Evolutionary conservation across 2,113 vertebrate species (phyloP).

Genomic region (Laticauda laticaudata): DNA sequence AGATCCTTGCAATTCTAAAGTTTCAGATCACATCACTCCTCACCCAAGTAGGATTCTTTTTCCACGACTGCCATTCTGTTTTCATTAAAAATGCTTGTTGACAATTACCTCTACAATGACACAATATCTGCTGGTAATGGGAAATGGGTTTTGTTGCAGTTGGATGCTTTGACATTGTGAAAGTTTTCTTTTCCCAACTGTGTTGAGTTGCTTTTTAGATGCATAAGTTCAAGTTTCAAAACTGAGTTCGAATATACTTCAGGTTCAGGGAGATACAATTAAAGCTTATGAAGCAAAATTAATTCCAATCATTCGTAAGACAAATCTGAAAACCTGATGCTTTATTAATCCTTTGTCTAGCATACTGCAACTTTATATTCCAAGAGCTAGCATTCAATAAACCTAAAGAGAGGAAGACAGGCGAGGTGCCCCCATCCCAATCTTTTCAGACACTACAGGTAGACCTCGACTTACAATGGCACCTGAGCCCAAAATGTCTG

Average conservation of each 20-base stretch:
- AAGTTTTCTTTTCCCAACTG: background rate
- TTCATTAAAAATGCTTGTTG: background rate
- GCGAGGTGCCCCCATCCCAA: accelerated
- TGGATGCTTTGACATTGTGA: background rate
- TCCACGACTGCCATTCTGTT: background rate
- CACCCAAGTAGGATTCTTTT: background rate
- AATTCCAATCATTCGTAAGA: background rate
- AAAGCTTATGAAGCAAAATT: background rate
- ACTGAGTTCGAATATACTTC: background rate
- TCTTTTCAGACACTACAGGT: background rate
- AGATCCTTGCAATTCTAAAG: background rate
- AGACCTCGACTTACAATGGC: background rate
- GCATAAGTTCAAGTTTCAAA: background rate
- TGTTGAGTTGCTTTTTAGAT: background rate
- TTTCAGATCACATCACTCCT: background rate
- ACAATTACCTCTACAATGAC: background rate
- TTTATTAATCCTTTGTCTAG: background rate
- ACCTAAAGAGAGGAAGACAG: background rate
- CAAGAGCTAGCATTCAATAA: background rate
- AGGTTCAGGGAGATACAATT: background rate
- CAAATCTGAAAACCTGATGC: background rate
- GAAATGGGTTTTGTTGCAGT: background rate
- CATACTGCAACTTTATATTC: background rate
- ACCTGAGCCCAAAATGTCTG: background rate
- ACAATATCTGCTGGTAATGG: background rate